Percentiles rank a stretch among this genome's conserved stretches.
These are phyloP conservation scores for Anguilla rostrata DNA, from an alignment of 2,113 vertebrate species.

Conservation along the genomic window DNA sequence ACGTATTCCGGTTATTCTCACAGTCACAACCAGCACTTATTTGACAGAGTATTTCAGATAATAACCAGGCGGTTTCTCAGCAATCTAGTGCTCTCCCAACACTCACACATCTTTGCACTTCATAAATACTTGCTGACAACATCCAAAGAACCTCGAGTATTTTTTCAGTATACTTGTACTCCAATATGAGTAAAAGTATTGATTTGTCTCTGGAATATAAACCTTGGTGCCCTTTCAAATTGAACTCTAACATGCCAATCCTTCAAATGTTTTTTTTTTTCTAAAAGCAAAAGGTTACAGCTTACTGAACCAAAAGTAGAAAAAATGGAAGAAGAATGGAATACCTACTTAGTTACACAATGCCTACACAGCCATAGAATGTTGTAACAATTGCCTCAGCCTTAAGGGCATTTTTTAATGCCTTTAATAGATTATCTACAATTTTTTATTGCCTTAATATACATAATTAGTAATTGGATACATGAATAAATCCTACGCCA, in stretches of 20 bases:
- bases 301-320: not conserved
- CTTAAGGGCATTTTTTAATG: too few species aligned
- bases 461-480: too few species aligned
- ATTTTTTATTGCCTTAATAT: too few species aligned
- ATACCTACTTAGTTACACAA: too few species aligned
- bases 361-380: too few species aligned
- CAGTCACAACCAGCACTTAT: not conserved
- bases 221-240: conserved; percentile 8
- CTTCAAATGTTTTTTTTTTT: not conserved
- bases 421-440: too few species aligned
- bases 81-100: not conserved
- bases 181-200: conserved; percentile 7
- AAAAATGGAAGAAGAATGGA: not conserved
- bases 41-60: not conserved
- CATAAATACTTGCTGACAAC: not conserved
- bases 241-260: not conserved
- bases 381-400: too few species aligned
- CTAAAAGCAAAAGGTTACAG: conserved; percentile 6
- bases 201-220: not conserved
- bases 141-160: conserved; percentile 6
- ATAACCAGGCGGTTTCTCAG: not conserved
- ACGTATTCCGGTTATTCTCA: not conserved
- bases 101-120: too few species aligned
- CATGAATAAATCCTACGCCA: too few species aligned
- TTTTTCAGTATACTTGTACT: not conserved